phyloP scores from a whole-genome alignment of 2,888 invertebrate genomes.

The Deroplatys truncata region DNA sequence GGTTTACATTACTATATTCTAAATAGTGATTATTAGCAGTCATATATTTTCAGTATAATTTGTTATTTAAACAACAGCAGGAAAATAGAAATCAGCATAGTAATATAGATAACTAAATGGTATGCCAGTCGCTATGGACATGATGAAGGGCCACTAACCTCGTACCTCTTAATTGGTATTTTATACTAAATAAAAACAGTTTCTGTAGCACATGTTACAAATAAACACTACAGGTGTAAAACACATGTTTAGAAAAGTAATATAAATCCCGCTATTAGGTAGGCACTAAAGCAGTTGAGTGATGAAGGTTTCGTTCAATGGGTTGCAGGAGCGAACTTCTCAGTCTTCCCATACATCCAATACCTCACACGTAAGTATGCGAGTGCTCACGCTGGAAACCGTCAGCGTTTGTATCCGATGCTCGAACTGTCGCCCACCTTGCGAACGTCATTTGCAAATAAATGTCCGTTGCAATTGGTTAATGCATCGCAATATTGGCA shows the following conservation, averaged over 20 bases:
- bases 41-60: no score
- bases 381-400: not conserved
- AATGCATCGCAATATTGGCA: not conserved
- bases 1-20: no score
- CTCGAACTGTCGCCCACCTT: not conserved
- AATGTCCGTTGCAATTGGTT: not conserved
- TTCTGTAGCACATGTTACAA: no score
- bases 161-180: no score
- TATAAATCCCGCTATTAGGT: not conserved
- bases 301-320: not conserved
- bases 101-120: no score
- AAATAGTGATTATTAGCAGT: no score
- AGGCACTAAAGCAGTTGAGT: not conserved
- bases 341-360: slow-evolving; percentile 43
- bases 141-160: no score
- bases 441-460: not conserved
- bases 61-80: no score
- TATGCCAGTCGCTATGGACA: no score
- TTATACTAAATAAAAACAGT: no score
- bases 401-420: not conserved
- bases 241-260: not conserved
- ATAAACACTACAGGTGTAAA: no score
- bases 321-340: slow-evolving; percentile 42
- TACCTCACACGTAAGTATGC: slow-evolving; percentile 46
- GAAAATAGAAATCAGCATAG: no score